Evolutionary conservation across 2,888 invertebrate genomes (phyloP), one percentile per base, ranked within the genome.

Genomic region (Erebia palarica): DNA sequence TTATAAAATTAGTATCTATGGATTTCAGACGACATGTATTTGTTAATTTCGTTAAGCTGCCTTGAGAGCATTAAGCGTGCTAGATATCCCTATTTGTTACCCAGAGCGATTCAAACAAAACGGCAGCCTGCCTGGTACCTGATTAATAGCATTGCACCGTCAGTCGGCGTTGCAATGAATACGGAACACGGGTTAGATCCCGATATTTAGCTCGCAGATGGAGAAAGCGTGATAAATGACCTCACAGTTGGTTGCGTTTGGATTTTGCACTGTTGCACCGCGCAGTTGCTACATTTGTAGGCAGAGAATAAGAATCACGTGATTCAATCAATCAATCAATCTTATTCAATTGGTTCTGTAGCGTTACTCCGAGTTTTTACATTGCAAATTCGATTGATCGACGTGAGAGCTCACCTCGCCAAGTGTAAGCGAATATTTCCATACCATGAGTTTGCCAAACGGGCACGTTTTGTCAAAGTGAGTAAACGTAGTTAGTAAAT

Each of bases 101-200:
- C 57, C 78, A 82, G 77, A 81, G 83, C 78, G 81, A 83, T 81
- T 82, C 85, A 87, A 86, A 88, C 86, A 89, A 86, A 88, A 84
- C 86, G 84, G 85, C 77, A 82, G 82, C 81, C 82, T 80, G 86
- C 82, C 85, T 86, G 78, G 77, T 77, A 81, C 79, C 90, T 90
- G 91, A 91, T 91, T 91, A 91, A 91, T 90, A 86, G 89, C 85
- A 91, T 90, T 85, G 89, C 85, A 82, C 78, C 79, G 67, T 59
- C 67, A 58, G 58, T 80, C 84, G 84, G 84, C 84, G 84, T 82
- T 80, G 87, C 83, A 88, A 88, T 87, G 88, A 89, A 88, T 88
- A 85, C 87, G 82, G 88, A 89, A 87, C 88, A 84, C 87, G 82
- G 84, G 83, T 84, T 82, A 84, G 80, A 84, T 83, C 83, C 82